These are phyloP conservation scores for Galaxea fascicularis DNA, from an alignment of 92 coral and sea anemone species.

Conservation along the genomic window DNA sequence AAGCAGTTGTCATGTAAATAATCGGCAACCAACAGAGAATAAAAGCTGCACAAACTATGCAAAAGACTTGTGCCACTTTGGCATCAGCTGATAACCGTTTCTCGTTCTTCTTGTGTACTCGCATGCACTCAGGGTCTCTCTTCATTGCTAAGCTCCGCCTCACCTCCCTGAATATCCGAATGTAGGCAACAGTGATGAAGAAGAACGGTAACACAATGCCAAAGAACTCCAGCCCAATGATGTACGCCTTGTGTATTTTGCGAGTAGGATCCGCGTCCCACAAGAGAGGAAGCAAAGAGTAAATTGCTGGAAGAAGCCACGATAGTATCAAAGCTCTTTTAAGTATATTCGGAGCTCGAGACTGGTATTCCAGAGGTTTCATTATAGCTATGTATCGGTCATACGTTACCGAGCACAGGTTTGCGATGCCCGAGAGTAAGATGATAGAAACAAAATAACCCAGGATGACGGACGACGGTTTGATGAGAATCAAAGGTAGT, in stretches of 20 bases:
- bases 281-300: conserved; percentile 66
- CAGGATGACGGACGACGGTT: conserved; percentile 60
- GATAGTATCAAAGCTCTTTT: conserved; percentile 37
- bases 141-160: conserved; percentile 51
- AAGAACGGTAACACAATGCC: conserved; percentile 70
- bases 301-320: conserved; percentile 64
- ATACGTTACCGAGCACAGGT: conserved; percentile 75
- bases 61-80: conserved; percentile 70
- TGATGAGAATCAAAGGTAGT: conserved; percentile 59
- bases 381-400: conserved; percentile 73
- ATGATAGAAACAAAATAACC: conserved; percentile 54
- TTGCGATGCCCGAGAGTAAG: conserved; percentile 77
- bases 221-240: conserved; percentile 59
- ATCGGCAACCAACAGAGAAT: conserved; percentile 79
- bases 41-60: conserved; percentile 61
- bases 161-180: conserved; percentile 63
- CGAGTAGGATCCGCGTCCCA: conserved; percentile 58
- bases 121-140: conserved; percentile 3
- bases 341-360: conserved; percentile 53
- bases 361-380: conserved; percentile 11
- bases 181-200: conserved; percentile 65
- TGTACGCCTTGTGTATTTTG: conserved; percentile 59
- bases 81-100: conserved; percentile 61
- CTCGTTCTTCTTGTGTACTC: conserved; percentile 17
- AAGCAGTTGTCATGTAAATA: conserved; percentile 74